Conservation (phyloP, 2,113 vertebrate genomes). For the Sphyrna mokarran region DNA sequence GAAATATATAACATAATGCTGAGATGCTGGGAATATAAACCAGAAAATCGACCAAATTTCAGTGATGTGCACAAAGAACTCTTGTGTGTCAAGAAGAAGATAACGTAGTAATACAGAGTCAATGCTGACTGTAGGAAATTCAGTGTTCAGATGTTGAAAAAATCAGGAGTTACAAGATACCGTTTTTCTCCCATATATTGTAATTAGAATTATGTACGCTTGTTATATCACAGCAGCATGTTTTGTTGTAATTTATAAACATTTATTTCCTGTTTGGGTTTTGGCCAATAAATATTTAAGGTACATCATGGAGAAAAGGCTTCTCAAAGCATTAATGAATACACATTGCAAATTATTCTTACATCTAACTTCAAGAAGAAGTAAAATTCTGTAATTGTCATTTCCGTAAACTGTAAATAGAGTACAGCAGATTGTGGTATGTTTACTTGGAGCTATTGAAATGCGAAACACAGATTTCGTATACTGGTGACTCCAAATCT, state of each 20-base stretch:
- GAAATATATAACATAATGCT: constrained; percentile 90
- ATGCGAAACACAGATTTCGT: neutral
- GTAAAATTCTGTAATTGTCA: neutral
- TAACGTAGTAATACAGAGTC: constrained; percentile 18
- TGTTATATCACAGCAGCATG: constrained; percentile 21
- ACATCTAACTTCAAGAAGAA: neutral
- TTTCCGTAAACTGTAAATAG: neutral
- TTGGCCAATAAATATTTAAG: neutral
- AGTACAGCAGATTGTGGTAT: neutral
- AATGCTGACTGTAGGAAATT: constrained; percentile 30
- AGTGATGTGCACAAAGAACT: constrained; percentile 82
- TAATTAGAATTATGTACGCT: constrained; percentile 16
- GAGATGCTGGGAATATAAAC: constrained; percentile 89
- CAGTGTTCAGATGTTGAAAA: neutral
- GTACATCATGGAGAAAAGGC: constrained; percentile 21
- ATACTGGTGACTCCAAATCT: neutral
- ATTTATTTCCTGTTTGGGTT: neutral
- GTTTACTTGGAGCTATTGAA: neutral
- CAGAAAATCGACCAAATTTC: constrained; percentile 88
- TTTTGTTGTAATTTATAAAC: constrained; percentile 25
- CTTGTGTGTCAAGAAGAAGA: constrained; percentile 72
- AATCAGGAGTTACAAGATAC: neutral
- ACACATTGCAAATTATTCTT: neutral
- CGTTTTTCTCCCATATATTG: neutral
- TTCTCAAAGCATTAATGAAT: neutral